phyloP scores from a whole-genome alignment of 2,113 vertebrate species.

The Machaerirhynchus nigripectus region DNA sequence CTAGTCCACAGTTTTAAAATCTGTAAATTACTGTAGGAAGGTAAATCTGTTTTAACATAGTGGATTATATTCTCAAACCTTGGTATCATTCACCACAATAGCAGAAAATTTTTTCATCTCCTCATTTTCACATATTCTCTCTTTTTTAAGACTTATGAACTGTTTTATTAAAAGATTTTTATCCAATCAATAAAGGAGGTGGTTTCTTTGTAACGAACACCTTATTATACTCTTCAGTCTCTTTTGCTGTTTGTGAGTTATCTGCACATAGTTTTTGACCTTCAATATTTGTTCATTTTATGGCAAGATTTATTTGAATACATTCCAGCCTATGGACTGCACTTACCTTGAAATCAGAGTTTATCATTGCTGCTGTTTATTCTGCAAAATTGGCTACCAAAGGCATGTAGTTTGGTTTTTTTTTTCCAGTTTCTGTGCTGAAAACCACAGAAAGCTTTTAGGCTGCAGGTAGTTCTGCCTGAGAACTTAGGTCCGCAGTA shows the following conservation, averaged over 20 bases:
- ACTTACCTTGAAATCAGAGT: neutral
- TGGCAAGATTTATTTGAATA: neutral
- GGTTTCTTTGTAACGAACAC: neutral
- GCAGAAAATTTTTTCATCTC: neutral
- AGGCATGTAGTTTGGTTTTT: neutral
- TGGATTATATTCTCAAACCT: neutral
- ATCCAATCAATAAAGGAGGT: neutral
- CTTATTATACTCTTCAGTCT: neutral
- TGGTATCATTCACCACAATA: neutral
- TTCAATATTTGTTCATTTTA: neutral
- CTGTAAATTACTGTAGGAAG: neutral
- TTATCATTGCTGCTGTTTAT: constrained; percentile 19
- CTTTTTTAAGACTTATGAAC: neutral
- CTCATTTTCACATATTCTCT: neutral
- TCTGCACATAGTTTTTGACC: neutral
- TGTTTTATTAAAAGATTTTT: neutral
- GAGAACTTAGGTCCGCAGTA: neutral
- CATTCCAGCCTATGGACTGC: neutral
- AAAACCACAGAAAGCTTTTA: constrained; percentile 39
- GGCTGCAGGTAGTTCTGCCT: neutral
- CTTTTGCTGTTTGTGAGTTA: neutral
- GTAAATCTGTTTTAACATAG: neutral
- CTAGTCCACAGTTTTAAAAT: neutral
- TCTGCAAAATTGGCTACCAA: neutral
- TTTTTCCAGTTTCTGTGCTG: neutral